Percentiles rank a stretch among this genome's conserved stretches.
Conservation (phyloP, 1,140 invertebrate species). For the Bombus pascuorum region DNA sequence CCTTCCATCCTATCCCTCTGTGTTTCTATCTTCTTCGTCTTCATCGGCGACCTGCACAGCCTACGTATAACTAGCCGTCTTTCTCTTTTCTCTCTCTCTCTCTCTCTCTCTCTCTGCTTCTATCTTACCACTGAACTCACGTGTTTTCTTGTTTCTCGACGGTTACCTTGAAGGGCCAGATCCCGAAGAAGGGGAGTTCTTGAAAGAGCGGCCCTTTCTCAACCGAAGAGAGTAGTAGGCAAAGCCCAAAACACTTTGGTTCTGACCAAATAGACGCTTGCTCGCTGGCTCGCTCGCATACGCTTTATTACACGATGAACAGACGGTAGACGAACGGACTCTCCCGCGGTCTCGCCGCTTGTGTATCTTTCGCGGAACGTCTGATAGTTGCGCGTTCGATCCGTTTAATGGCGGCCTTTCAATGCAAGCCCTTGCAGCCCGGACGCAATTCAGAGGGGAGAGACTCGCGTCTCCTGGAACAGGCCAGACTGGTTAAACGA, state of each 20-base stretch:
- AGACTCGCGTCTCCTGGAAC: background rate
- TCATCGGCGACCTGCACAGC: slow-evolving; percentile 1
- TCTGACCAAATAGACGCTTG: slow-evolving; percentile 29
- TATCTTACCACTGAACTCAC: slow-evolving; percentile 31
- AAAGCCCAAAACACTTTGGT: slow-evolving; percentile 49
- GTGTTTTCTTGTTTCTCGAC: slow-evolving; percentile 58
- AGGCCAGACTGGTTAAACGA: slow-evolving; percentile 21
- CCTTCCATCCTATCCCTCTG: slow-evolving; percentile 8
- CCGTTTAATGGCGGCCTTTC: slow-evolving; percentile 42
- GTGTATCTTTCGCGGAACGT: slow-evolving; percentile 49
- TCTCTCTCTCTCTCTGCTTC: slow-evolving; percentile 12
- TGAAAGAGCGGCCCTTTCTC: slow-evolving; percentile 37
- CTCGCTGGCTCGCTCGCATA: slow-evolving; percentile 21
- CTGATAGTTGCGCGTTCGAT: slow-evolving; percentile 51
- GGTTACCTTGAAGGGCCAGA: slow-evolving; percentile 33
- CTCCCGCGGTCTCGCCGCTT: slow-evolving; percentile 26
- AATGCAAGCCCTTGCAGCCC: slow-evolving; percentile 11
- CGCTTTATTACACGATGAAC: slow-evolving; percentile 57
- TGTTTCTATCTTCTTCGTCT: slow-evolving; percentile 17
- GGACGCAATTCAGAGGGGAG: background rate
- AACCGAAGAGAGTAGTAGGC: slow-evolving; percentile 24
- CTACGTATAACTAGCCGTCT: background rate
- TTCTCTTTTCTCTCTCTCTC: background rate
- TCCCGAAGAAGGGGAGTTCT: slow-evolving; percentile 10
- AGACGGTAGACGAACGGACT: slow-evolving; percentile 30